phyloP scores from a whole-genome alignment of 2,888 invertebrate genomes.

The Globia sparganii region DNA sequence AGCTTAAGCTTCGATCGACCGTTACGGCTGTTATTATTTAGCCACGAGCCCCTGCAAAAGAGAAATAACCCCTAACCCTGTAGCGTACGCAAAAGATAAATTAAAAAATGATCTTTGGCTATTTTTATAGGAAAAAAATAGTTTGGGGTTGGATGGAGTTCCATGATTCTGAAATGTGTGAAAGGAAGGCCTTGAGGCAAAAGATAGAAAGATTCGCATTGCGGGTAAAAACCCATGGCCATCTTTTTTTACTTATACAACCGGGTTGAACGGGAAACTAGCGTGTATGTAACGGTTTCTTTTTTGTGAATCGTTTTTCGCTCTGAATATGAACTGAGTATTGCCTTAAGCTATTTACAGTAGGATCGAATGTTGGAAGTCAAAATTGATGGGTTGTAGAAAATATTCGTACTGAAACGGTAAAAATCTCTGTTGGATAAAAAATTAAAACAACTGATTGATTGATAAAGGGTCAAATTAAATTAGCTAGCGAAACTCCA shows the following conservation, averaged over 20 bases:
- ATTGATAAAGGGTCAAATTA: no score
- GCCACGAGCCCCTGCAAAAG: no score
- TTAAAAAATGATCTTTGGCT: not conserved
- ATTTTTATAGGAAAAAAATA: not conserved
- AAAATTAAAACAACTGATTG: no score
- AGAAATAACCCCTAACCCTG: no score
- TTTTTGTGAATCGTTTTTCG: conserved; percentile 24
- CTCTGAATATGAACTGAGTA: conserved; percentile 10
- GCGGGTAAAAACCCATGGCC: conserved; percentile 43
- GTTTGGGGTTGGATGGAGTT: not conserved
- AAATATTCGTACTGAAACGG: not conserved
- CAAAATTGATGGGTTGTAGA: not conserved
- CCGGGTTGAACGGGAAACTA: conserved; percentile 34
- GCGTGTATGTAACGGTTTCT: conserved; percentile 11
- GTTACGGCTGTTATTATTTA: no score
- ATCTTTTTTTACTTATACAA: conserved; percentile 39
- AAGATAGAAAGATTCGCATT: conserved; percentile 51
- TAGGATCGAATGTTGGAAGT: not conserved
- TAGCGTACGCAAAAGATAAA: not conserved
- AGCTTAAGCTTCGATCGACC: no score
- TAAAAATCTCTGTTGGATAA: not conserved
- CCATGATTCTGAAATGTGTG: not conserved
- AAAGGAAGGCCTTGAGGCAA: conserved; percentile 7
- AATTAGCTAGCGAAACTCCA: no score
- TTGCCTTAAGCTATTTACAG: conserved; percentile 10